These are phyloP conservation scores for Stichopus horrens DNA, from an alignment of 53 echinoderm and acorn worm species.

Conservation along the genomic window DNA sequence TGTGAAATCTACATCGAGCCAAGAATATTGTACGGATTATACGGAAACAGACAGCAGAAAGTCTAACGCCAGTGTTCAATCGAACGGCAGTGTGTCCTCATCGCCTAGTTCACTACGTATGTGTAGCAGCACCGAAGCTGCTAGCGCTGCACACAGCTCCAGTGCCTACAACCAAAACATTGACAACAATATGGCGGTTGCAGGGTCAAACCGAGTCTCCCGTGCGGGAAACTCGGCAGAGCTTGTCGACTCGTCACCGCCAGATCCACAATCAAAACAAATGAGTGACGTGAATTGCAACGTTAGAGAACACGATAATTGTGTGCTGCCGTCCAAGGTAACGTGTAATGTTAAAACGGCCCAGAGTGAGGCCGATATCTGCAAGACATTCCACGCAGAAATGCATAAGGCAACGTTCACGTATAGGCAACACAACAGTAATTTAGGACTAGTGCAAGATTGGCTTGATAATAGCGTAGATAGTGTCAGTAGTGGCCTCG, in stretches of 20 bases:
- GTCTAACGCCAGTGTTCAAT: constrained; percentile 1
- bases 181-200: constrained; percentile 18
- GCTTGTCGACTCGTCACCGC: not conserved
- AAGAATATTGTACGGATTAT: constrained; percentile 30
- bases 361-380: not conserved
- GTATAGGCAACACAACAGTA: constrained; percentile 6
- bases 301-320: not conserved
- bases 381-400: not conserved
- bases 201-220: not conserved
- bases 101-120: constrained; percentile 41
- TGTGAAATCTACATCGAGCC: constrained; percentile 4
- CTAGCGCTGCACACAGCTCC: not conserved
- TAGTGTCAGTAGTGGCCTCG: not conserved
- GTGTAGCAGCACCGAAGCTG: constrained; percentile 19
- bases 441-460: constrained; percentile 9
- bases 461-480: constrained; percentile 17
- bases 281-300: constrained; percentile 15
- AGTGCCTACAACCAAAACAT: not conserved
- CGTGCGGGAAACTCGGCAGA: not conserved
- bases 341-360: not conserved
- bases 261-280: not conserved
- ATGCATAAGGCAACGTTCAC: not conserved
- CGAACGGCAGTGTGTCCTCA: not conserved
- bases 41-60: constrained; percentile 27
- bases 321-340: not conserved